Evolutionary conservation across 2,888 invertebrate species (phyloP).

Genomic region (Strigamia crassipes): DNA sequence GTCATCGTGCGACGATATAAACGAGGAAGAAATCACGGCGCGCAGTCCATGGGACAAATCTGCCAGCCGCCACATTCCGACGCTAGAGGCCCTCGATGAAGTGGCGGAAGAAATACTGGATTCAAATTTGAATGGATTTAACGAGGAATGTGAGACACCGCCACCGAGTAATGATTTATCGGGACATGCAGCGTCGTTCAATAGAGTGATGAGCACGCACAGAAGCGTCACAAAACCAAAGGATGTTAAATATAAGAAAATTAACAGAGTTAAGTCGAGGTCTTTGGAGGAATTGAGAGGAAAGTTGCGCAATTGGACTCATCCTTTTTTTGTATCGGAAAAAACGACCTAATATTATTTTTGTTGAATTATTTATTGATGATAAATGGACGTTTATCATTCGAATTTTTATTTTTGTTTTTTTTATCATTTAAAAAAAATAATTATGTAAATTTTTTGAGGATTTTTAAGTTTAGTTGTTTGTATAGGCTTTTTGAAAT

Average conservation of each 20-base stretch:
- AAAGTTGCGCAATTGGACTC: conserved; percentile 52
- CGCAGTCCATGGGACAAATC: conserved; percentile 11
- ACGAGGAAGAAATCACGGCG: neutral
- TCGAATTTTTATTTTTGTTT: neutral
- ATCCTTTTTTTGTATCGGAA: conserved; percentile 46
- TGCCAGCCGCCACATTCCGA: neutral
- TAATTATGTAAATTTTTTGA: neutral
- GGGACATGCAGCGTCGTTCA: conserved; percentile 65
- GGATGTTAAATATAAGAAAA: conserved; percentile 87
- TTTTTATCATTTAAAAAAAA: neutral
- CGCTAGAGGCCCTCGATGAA: conserved; percentile 14
- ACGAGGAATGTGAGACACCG: neutral
- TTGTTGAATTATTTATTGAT: conserved; percentile 16
- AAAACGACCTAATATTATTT: conserved; percentile 17
- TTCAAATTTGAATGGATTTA: neutral
- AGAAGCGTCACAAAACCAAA: conserved; percentile 87
- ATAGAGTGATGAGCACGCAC: conserved; percentile 88
- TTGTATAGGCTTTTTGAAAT: neutral
- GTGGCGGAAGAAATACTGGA: conserved; percentile 30
- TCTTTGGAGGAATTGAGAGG: conserved; percentile 83
- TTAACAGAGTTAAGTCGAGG: conserved; percentile 87
- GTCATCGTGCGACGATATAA: neutral
- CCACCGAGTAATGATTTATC: conserved; percentile 44
- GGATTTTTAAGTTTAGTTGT: neutral
- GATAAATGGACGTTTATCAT: neutral